phyloP scores from a whole-genome alignment of 2,888 invertebrate genomes.

The Chouioia cunea region DNA sequence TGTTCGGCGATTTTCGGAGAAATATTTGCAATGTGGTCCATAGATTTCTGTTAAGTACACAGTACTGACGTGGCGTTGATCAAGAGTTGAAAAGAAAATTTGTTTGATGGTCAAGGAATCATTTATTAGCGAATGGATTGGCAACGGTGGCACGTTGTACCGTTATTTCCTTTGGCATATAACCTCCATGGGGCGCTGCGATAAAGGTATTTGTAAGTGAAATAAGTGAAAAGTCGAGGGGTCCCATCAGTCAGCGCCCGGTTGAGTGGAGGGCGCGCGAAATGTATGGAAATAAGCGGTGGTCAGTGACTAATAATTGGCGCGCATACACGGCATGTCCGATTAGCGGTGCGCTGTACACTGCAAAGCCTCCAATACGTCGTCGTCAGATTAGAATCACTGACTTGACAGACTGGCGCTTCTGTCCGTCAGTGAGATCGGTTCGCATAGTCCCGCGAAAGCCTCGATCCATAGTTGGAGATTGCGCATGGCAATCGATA shows the following conservation, averaged over 20 bases:
- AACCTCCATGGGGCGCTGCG: too few species aligned
- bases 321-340: constrained; percentile 48
- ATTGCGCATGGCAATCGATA: too few species aligned
- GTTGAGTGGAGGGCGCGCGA: constrained; percentile 42
- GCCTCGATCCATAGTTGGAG: constrained; percentile 56
- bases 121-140: too few species aligned
- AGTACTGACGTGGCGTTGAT: too few species aligned
- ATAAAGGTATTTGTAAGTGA: constrained; percentile 29
- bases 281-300: constrained; percentile 59
- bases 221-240: constrained; percentile 23
- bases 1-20: background rate
- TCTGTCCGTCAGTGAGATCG: constrained; percentile 62
- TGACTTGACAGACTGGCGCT: constrained; percentile 67
- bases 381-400: constrained; percentile 68
- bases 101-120: too few species aligned
- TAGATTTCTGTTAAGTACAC: too few species aligned
- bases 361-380: constrained; percentile 60
- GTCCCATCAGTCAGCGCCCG: constrained; percentile 15
- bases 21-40: too few species aligned
- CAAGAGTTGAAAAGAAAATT: too few species aligned
- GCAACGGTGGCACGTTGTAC: background rate
- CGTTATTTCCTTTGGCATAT: too few species aligned
- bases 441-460: constrained; percentile 47
- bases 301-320: constrained; percentile 60
- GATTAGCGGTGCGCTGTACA: constrained; percentile 48